Conservation (phyloP, 2,113 vertebrate species). For the Sapayoa aenigma region DNA sequence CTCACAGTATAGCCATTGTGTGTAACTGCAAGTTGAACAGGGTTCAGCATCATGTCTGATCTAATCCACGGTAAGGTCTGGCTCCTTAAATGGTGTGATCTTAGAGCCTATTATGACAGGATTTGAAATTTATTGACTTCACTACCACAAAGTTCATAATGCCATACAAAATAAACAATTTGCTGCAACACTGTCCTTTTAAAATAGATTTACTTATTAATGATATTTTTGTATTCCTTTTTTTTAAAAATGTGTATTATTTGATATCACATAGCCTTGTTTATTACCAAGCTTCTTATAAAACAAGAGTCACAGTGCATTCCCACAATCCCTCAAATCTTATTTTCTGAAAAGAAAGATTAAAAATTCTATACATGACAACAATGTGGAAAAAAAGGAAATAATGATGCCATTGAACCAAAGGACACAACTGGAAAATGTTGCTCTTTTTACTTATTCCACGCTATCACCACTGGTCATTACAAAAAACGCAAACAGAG, state of each 20-base stretch:
- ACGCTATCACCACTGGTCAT: neutral
- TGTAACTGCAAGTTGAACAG: neutral
- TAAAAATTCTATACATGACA: neutral
- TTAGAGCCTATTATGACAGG: neutral
- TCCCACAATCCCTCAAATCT: neutral
- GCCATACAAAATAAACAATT: neutral
- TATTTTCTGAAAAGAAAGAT: neutral
- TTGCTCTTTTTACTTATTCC: neutral
- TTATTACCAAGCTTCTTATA: too few relatives aligned
- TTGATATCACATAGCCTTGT: neutral
- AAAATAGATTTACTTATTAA: neutral
- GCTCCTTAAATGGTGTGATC: neutral
- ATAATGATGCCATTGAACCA: neutral
- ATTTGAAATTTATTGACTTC: neutral
- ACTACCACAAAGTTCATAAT: neutral
- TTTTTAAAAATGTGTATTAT: neutral
- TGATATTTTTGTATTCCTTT: neutral
- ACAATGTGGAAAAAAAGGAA: neutral
- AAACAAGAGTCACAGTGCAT: too few relatives aligned
- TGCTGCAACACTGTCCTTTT: neutral
- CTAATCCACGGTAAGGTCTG: neutral
- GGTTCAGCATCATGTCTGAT: neutral
- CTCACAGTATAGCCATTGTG: constrained; percentile 6
- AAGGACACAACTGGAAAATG: neutral
- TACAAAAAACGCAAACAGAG: neutral